phyloP scores from a whole-genome alignment of 2,888 invertebrate species.

The Yponomeuta cagnagella region DNA sequence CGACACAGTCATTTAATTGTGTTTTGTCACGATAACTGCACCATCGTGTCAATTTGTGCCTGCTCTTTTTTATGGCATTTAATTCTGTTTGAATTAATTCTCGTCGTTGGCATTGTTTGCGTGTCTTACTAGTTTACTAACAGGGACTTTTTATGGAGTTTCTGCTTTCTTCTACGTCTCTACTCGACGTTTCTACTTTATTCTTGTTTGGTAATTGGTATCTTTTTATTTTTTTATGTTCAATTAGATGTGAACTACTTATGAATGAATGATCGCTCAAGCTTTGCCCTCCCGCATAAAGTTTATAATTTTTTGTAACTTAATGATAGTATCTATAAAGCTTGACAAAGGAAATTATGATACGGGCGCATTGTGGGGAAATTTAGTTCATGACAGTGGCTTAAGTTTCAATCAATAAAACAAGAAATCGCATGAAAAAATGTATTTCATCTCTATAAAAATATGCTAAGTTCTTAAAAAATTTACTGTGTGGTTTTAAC shows the following conservation, averaged over 20 bases:
- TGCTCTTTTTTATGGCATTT: not conserved
- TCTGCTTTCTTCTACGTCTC: too few species aligned
- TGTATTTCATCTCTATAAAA: not conserved
- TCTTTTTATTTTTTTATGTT: too few species aligned
- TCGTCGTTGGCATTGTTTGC: not conserved
- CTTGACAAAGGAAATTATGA: not conserved
- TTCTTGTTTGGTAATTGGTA: too few species aligned
- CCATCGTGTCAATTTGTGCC: not conserved
- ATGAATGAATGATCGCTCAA: not conserved
- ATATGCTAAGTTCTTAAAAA: not conserved
- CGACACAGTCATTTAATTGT: not conserved
- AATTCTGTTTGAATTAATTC: not conserved
- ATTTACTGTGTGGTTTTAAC: too few species aligned
- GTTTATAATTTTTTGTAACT: not conserved
- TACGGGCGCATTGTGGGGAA: not conserved
- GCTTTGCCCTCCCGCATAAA: not conserved
- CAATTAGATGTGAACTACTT: too few species aligned
- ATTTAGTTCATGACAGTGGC: not conserved
- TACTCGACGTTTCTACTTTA: too few species aligned
- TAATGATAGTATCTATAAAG: not conserved
- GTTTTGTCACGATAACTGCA: not conserved
- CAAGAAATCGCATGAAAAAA: not conserved
- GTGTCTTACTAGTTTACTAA: too few species aligned
- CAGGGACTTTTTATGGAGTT: too few species aligned
- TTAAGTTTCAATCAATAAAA: not conserved